phyloP scores from a whole-genome alignment of 2,797 vertebrate genomes.

The Stomatorhinus walkeri region DNA sequence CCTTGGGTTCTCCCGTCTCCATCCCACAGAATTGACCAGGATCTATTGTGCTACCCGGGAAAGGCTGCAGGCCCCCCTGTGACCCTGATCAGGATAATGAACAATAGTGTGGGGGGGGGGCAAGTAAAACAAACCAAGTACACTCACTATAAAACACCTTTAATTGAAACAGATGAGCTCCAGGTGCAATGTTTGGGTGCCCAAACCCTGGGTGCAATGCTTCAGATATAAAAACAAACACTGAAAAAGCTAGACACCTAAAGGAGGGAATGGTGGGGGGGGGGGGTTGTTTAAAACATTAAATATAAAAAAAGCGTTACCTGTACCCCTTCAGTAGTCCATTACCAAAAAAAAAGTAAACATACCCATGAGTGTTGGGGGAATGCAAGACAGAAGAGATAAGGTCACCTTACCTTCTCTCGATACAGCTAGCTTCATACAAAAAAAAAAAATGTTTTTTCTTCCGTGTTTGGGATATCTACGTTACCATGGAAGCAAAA shows the following conservation, averaged over 20 bases:
- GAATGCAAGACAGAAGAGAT: background rate
- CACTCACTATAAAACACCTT: constrained; percentile 32
- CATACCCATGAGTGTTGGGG: background rate
- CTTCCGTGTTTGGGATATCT: background rate
- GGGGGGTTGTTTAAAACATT: background rate
- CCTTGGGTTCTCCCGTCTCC: background rate
- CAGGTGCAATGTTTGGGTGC: constrained; percentile 84
- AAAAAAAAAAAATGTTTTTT: background rate
- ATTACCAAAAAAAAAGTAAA: background rate
- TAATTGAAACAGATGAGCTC: constrained; percentile 66
- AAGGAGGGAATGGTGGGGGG: background rate
- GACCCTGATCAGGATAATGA: background rate
- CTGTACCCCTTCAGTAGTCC: background rate
- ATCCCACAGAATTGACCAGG: background rate
- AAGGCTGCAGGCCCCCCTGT: background rate
- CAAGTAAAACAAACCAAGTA: background rate
- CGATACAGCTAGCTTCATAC: background rate
- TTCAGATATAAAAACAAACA: constrained; percentile 36
- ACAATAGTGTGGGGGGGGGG: background rate
- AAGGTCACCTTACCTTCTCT: background rate
- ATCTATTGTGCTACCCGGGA: background rate
- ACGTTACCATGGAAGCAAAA: background rate
- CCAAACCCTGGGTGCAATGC: constrained; percentile 95
- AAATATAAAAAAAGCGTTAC: background rate
- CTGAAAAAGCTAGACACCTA: background rate